Base-by-base conservation (phyloP, 2,797 vertebrate species). In the Eurystomus glaucurus region DNA sequence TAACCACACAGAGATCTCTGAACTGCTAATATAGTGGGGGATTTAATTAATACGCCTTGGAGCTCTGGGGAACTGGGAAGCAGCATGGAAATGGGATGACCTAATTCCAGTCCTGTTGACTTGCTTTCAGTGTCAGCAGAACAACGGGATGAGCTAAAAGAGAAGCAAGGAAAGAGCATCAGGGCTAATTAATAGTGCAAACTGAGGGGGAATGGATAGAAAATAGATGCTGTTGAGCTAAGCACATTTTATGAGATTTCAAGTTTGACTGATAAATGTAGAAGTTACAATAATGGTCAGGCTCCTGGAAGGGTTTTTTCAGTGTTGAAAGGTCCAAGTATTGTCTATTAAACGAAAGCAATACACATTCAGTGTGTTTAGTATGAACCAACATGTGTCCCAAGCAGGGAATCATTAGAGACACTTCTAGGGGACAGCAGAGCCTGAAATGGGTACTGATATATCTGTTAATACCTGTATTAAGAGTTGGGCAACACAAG, bases 11-110 rank as follows among this genome's bases (percentile, higher is more conserved):
- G 41, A 86, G 16, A 29, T 74, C 74, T 80, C 72, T 78, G 68
- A 89, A 31, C 71, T 8, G 9, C 45, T 60, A 45, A 72, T 37
- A 28, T 3, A 58, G 39, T 4, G 3, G 4, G 11, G 4, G 26
- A 0, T 1, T 15, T 52, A 64, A 81, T 76, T 94, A 92, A 70
- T 65, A 61, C 54, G 35, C 8, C 54, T 86, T 46, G 65, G 43
- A 70, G 58, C 77, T 76, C 77, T 76, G 25, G 21, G 46, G 66
- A 68, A 82, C 52, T 90, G 68, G 60, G 89, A 95, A 87, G 39
- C 37, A 80, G 87, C 64, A 1, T 52, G 51, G 86, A 92, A 94
- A 45, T 0, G 13, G 28, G 33, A 74, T 93, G 89, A 77, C 89
- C 81, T 95, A 75, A 76, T 96, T 94, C 43, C 46, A 79, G 51